phyloP scores from a whole-genome alignment of 2,113 vertebrate genomes.

The Hassar affinis region DNA sequence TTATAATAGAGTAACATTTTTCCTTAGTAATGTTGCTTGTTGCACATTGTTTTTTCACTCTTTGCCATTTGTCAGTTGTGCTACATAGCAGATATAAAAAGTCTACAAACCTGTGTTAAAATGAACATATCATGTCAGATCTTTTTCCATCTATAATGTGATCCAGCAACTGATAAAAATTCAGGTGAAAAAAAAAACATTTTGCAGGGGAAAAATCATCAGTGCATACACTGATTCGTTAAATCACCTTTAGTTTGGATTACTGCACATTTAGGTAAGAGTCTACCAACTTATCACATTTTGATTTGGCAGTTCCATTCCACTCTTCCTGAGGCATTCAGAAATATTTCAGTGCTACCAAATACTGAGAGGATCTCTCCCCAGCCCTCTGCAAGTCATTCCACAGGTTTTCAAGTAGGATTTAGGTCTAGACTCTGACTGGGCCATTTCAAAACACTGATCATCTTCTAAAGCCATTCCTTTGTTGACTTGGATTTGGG shows the following conservation, averaged over 20 bases:
- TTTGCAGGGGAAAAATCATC: neutral
- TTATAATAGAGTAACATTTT: neutral
- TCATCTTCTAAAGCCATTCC: neutral
- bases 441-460: neutral
- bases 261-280: neutral
- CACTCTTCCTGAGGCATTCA: neutral
- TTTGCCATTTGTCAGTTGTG: neutral
- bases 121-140: neutral
- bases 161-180: neutral
- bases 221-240: neutral
- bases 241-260: neutral
- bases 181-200: neutral
- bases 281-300: neutral
- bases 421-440: neutral
- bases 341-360: neutral
- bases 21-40: neutral
- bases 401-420: neutral
- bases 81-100: neutral
- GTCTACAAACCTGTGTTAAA: neutral
- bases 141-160: neutral
- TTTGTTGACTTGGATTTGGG: neutral
- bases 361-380: neutral
- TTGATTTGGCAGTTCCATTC: neutral
- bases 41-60: neutral
- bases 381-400: neutral